Evolutionary conservation across 2,888 invertebrate genomes (phyloP), one percentile per base, ranked within the genome.

Genomic region (Matsumyia berberina): DNA sequence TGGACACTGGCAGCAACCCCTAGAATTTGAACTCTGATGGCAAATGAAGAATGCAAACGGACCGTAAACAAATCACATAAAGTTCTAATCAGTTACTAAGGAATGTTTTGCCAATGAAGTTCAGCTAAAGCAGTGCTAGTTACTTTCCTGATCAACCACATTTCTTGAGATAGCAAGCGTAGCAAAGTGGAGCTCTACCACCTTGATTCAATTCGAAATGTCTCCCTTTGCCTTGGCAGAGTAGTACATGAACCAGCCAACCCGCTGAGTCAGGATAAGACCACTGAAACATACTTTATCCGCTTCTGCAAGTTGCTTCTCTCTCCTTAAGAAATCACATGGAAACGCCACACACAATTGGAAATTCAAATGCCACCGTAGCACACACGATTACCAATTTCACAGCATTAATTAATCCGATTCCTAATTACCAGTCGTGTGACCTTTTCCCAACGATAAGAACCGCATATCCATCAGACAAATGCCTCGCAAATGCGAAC

Each of bases 401-500:
- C 19, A 11, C 37, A 37, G 19, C 49, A 64, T 64, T 24, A 64
- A 64, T 64, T 37, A 64, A 51, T 51, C 37, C 19, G 5, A 7
- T 17, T 19, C n/a, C 9, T 24, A 58, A 55, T 44, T 15, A 57
- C 15, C 11, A 9, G 44, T 49, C 37, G 39, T 60, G 39, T 60
- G 46, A 58, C 46, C 37, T 37, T 8, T 44, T 37, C 9, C 44
- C 8, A 57, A 9, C 39, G 6, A 17, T 29, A 15, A 6, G 7
- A 31, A 5, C 11, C 5, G 11, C 11, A 9, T 19, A 57, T 67
- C 72, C 82, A 87, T 89, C 89, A 89, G 89, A 88, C 89, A 89
- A 89, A 89, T 89, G 89, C 89, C 88, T 89, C 89, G 89, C 88
- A 86, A 86, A 86, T 79, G 88, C 88, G 88, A 88, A 87, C 88